These are phyloP conservation scores for Caenorhabditis sp. DNA, from an alignment of 2,888 invertebrate genomes.

Conservation along the genomic window DNA sequence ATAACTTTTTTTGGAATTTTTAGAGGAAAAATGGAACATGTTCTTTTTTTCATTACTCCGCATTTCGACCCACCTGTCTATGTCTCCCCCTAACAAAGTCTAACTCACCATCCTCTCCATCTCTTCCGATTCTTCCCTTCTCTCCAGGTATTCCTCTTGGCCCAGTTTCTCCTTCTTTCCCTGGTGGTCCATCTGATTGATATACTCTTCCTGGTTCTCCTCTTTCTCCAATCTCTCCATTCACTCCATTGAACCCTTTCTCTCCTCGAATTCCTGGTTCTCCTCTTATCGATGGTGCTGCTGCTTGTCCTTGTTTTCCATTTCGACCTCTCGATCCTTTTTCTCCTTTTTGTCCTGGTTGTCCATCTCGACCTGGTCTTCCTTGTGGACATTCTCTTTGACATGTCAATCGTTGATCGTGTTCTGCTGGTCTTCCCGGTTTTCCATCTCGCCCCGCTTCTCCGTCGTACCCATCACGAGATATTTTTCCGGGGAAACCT, in stretches of 20 bases:
- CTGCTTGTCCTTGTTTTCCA: conserved; percentile 38
- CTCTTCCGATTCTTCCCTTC: conserved; percentile 40
- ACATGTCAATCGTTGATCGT: conserved; percentile 36
- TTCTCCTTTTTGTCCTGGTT: conserved; percentile 39
- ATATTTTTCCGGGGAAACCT: conserved; percentile 42
- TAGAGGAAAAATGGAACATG: too few species aligned
- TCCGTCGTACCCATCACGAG: conserved; percentile 48
- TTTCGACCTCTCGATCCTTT: conserved; percentile 39
- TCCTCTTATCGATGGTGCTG: conserved; percentile 41
- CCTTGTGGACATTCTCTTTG: conserved; percentile 48
- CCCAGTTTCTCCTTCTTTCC: conserved; percentile 48
- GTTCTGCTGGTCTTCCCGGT: conserved; percentile 48
- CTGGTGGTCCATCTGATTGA: conserved; percentile 48
- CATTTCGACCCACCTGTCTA: too few species aligned
- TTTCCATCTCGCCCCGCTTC: conserved; percentile 41
- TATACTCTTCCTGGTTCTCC: conserved; percentile 50
- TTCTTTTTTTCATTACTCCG: neutral
- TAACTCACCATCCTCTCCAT: conserved; percentile 40
- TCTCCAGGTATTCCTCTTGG: conserved; percentile 45
- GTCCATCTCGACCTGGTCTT: conserved; percentile 42
- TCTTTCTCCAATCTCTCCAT: conserved; percentile 37
- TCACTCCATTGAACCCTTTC: conserved; percentile 39
- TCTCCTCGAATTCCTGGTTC: conserved; percentile 44
- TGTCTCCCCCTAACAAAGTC: too few species aligned
- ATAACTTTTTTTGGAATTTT: too few species aligned